Evolutionary conservation across 2,113 vertebrate genomes (phyloP).

Genomic region (Ariopsis seemanni): DNA sequence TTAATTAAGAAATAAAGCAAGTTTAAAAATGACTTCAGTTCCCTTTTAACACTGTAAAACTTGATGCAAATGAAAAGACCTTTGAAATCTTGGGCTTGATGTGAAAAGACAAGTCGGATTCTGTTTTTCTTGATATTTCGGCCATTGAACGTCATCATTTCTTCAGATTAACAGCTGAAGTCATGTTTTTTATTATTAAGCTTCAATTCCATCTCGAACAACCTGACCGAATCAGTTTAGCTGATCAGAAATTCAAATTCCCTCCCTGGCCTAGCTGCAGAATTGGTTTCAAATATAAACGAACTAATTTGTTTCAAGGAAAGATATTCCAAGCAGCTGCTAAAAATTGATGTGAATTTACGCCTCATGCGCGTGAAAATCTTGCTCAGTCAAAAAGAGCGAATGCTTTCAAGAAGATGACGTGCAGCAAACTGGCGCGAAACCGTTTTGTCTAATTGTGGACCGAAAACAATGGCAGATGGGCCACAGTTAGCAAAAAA

Average conservation of each 20-base stretch:
- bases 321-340: not conserved
- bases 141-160: not conserved
- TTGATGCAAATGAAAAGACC: slow-evolving; percentile 46
- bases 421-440: slow-evolving; percentile 7
- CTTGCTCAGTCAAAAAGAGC: not conserved
- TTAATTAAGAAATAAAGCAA: no score
- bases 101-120: slow-evolving; percentile 43
- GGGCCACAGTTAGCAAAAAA: slow-evolving; percentile 58
- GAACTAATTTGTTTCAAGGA: not conserved
- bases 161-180: not conserved
- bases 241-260: not conserved
- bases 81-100: slow-evolving; percentile 48
- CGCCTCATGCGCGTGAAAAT: not conserved
- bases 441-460: slow-evolving; percentile 16
- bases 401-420: not conserved
- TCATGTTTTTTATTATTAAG: not conserved
- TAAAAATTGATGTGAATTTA: not conserved
- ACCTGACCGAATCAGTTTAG: not conserved
- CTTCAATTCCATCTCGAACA: not conserved
- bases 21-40: slow-evolving; percentile 4
- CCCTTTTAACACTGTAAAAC: slow-evolving; percentile 29
- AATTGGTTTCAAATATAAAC: not conserved
- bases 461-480: slow-evolving; percentile 53
- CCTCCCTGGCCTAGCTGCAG: not conserved
- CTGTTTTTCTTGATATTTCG: not conserved